Evolutionary conservation across 2,797 vertebrate genomes (phyloP), one percentile per base, ranked within the genome.

Genomic region (Potorous gilbertii): DNA sequence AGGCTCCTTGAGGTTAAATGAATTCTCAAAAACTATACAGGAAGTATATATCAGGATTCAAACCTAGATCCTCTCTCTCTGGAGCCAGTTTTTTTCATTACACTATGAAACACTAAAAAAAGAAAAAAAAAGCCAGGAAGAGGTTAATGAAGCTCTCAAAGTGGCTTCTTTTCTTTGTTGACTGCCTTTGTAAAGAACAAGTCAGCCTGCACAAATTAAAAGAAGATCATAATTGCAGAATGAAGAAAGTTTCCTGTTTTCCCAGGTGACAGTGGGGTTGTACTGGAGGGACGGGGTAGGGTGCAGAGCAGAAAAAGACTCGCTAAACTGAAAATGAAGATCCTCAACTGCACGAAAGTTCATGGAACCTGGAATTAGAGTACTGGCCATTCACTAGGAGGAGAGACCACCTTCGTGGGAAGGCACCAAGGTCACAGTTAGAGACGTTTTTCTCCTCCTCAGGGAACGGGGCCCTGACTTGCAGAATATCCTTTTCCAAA

Each of bases 361-460:
- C 52, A 40, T 28, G 94, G 94, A 54, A 56, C 92, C 24, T 96
- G 57, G 56, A 98, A 97, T 95, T 97, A 92, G 34, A 92, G 87
- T 91, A 98, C 97, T 92, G 57, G 34, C n/a, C 56, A 87, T 97
- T n/a, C 2, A 66, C 87, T 97, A 92, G 62, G 87, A 50, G 90
- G 96, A 96, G 52, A 90, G 66, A 2, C n/a, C n/a, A 5, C 62
- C 21, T 21, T 8, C 9, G n/a, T 74, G 96, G 97, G 94, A 90
- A 94, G 91, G 56, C 81, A 97, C 96, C 93, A 95, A 96, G 87
- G 97, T 93, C 92, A 97, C n/a, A 93, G 66, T 92, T 97, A 97
- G 93, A 46, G 97, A 1, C 95, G 96, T 96, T 97, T 98, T 96
- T 98, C 97, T 98, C 97, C 93, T 97, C 95, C 96, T 97, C 96